phyloP scores from a whole-genome alignment of 2,888 invertebrate species.

The Drosophila fungiperda region DNA sequence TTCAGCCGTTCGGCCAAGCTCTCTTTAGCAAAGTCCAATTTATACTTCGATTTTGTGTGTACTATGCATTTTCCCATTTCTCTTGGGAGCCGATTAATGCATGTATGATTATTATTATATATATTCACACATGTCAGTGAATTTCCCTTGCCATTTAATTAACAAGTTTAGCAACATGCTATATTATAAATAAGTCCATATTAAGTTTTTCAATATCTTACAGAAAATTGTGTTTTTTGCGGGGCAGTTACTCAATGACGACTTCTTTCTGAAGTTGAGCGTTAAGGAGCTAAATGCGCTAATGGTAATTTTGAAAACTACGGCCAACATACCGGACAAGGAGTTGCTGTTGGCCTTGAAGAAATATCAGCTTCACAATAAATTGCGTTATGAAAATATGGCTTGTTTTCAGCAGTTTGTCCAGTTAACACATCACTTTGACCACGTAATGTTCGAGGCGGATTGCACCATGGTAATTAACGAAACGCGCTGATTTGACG shows the following conservation, averaged over 20 bases:
- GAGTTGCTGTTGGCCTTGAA: constrained; percentile 44
- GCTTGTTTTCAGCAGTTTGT: constrained; percentile 51
- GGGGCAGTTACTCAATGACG: constrained; percentile 38
- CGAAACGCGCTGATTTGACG: background rate
- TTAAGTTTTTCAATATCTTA: background rate
- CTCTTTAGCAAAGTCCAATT: background rate
- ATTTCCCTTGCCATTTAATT: background rate
- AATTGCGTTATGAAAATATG: constrained; percentile 54
- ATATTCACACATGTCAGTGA: background rate
- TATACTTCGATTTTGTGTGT: background rate
- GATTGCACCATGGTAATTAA: constrained; percentile 49
- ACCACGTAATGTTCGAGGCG: constrained; percentile 37
- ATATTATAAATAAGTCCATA: background rate
- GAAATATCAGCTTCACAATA: constrained; percentile 55
- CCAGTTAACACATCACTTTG: constrained; percentile 49
- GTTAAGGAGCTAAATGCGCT: constrained; percentile 49
- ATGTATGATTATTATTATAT: background rate
- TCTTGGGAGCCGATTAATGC: background rate
- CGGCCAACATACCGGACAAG: constrained; percentile 18
- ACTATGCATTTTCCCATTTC: background rate
- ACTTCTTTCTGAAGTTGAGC: constrained; percentile 46
- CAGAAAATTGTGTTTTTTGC: constrained; percentile 57
- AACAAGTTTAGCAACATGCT: background rate
- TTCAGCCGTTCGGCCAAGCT: background rate
- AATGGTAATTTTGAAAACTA: constrained; percentile 43